phyloP scores from a whole-genome alignment of 1,140 invertebrate species.

The Steinernema feltiae region DNA sequence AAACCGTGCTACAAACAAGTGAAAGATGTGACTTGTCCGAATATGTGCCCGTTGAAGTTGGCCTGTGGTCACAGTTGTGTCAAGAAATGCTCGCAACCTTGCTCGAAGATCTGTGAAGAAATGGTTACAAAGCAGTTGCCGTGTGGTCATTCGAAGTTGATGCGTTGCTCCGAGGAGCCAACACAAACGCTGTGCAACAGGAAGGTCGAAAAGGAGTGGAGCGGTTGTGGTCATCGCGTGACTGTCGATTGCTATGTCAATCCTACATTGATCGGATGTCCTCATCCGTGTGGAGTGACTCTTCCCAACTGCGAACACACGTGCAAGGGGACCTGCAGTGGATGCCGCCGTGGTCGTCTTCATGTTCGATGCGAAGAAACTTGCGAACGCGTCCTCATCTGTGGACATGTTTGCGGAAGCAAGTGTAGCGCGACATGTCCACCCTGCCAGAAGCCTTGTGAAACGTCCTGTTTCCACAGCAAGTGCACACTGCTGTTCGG shows the following conservation, averaged over 20 bases:
- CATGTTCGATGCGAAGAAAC: slow-evolving; percentile 54
- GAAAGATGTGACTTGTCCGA: slow-evolving; percentile 14
- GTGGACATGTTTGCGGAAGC: slow-evolving; percentile 57
- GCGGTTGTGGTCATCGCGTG: slow-evolving; percentile 21
- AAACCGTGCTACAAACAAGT: slow-evolving; percentile 9
- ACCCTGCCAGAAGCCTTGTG: slow-evolving; percentile 37
- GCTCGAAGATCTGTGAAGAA: slow-evolving; percentile 17
- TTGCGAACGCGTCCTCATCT: slow-evolving; percentile 57
- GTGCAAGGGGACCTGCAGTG: slow-evolving; percentile 53
- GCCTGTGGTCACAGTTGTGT: slow-evolving; percentile 27
- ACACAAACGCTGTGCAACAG: slow-evolving; percentile 6
- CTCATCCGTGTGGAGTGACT: slow-evolving; percentile 29
- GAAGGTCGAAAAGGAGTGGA: slow-evolving; percentile 21
- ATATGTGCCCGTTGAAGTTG: slow-evolving; percentile 8
- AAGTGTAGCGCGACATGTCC: slow-evolving; percentile 41
- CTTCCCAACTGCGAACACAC: slow-evolving; percentile 47
- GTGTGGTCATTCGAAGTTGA: slow-evolving; percentile 32
- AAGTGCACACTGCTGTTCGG: slow-evolving; percentile 21
- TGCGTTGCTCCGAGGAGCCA: slow-evolving; percentile 22
- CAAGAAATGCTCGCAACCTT: slow-evolving; percentile 20
- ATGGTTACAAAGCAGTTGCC: slow-evolving; percentile 14
- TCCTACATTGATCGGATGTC: slow-evolving; percentile 21
- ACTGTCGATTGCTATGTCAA: slow-evolving; percentile 19
- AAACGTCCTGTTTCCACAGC: slow-evolving; percentile 34
- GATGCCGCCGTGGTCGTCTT: slow-evolving; percentile 47